Base-by-base conservation (phyloP, 2,113 vertebrate species). In the Coptodon bakossiorum region DNA sequence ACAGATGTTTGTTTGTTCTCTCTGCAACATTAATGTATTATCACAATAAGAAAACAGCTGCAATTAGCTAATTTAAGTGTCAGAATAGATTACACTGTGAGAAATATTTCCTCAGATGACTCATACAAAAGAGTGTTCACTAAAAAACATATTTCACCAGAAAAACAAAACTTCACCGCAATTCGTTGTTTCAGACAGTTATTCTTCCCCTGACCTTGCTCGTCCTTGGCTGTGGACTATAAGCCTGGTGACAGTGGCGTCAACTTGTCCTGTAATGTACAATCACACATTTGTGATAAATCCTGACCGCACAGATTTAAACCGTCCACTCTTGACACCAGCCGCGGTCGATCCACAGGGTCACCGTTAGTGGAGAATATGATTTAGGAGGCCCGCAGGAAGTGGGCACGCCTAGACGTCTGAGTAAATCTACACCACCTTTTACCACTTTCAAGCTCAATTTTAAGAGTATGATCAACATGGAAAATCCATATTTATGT, bases 221-320 rank as follows among this genome's bases (percentile, higher is more conserved):
- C 6, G 90, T 90, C 91, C 91, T 94, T 93, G 92, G 48, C 86
- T 86, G 80, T 22, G 57, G 83, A 24, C 83, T 43, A 80, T 53
- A 22, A 29, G 86, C 90, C 63, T 59, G 87, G 83, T 89, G 93
- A 91, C 93, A 90, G 89, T 22, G 10, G 36, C 5, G 40, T 88
- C 88, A 94, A 92, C 88, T 66, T 88, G 86, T 80, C 82, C 88
- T 71, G 81, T 94, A 87, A 94, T 90, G 92, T 93, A 95, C 90
- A 92, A 86, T 92, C 93, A 90, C 89, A 92, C 57, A 78, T 38
- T 63, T 89, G 90, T 93, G 89, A 95, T 95, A 92, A 94, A 95
- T 93, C 92, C 89, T 68, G 63, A 61, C 81, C 22, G 1, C 43
- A 2, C 24, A 90, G 91, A 94, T 94, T 94, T 91, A 93, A 90